Percentiles rank a stretch among this genome's conserved stretches.
Evolutionary conservation across 37 sponge, comb jelly and placozoan genomes (phyloP).

Genomic region (Theonella swinhoei): DNA sequence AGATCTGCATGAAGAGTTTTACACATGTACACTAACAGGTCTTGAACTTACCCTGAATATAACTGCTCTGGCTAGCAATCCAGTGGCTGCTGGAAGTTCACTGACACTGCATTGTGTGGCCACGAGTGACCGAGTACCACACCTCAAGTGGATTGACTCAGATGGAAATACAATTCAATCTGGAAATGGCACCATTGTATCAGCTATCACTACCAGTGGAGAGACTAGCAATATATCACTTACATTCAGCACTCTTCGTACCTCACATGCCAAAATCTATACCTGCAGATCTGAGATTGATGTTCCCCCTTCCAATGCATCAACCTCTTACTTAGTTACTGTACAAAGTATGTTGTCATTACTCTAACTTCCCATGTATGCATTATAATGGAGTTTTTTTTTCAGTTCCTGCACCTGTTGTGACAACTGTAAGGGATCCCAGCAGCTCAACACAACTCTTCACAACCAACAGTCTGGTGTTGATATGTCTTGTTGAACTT

Average conservation of each 20-base stretch:
- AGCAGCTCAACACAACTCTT: not conserved
- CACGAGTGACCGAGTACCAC: not conserved
- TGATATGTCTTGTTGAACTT: not conserved
- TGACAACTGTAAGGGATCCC: not conserved
- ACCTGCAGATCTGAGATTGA: not conserved
- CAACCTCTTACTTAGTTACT: not conserved
- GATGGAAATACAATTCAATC: not conserved
- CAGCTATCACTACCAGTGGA: not conserved
- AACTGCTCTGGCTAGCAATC: not conserved
- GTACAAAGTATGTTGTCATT: not conserved
- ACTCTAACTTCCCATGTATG: too few species aligned
- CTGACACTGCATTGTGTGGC: not conserved
- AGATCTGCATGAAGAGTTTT: too few species aligned
- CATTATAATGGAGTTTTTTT: too few species aligned
- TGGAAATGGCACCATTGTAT: not conserved
- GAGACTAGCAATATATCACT: not conserved
- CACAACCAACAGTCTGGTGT: not conserved
- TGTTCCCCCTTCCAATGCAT: not conserved
- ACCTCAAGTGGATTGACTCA: not conserved
- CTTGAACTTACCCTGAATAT: not conserved
- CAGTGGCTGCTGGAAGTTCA: not conserved
- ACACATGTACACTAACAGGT: too few species aligned
- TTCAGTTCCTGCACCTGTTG: not conserved
- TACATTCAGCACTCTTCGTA: not conserved
- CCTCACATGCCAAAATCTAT: not conserved